Conservation (phyloP, 2,888 invertebrate genomes). For the Ernsta delagoae region DNA sequence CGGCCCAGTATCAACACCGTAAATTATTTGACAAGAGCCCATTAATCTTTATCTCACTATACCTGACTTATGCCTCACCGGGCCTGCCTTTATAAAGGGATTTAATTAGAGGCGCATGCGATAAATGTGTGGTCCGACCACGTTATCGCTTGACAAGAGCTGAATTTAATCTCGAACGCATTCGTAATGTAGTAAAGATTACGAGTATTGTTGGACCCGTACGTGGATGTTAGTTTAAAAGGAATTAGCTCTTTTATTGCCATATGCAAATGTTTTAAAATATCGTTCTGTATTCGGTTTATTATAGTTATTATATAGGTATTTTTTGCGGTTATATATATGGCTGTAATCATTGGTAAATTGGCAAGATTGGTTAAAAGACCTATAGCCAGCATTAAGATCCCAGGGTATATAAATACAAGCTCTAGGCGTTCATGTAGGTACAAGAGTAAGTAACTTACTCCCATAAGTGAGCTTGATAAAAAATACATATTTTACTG, state of each 20-base stretch:
- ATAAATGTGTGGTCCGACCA: conserved; percentile 74
- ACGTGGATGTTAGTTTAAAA: conserved; percentile 41
- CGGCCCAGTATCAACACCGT: conserved; percentile 65
- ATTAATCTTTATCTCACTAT: conserved; percentile 78
- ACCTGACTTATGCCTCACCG: conserved; percentile 50
- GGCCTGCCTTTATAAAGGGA: conserved; percentile 56
- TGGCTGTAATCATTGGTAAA: too few relatives aligned
- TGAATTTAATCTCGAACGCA: conserved; percentile 64
- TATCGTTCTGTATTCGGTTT: too few relatives aligned
- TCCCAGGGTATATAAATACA: too few relatives aligned
- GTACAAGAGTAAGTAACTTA: too few relatives aligned
- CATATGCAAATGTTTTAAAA: conserved; percentile 14
- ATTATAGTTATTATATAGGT: too few relatives aligned
- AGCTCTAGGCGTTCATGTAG: too few relatives aligned
- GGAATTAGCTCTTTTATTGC: conserved; percentile 60
- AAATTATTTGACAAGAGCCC: conserved; percentile 77
- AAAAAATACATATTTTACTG: too few relatives aligned
- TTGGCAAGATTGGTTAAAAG: too few relatives aligned
- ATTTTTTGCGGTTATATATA: too few relatives aligned
- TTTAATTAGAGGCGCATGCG: conserved; percentile 70
- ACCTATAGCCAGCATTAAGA: too few relatives aligned
- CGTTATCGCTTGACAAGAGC: conserved; percentile 68
- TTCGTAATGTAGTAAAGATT: conserved; percentile 56
- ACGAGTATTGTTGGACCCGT: conserved; percentile 24
- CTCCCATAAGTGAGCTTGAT: too few relatives aligned